phyloP scores from a whole-genome alignment of 2,113 vertebrate genomes.

The Chaetops frenatus region DNA sequence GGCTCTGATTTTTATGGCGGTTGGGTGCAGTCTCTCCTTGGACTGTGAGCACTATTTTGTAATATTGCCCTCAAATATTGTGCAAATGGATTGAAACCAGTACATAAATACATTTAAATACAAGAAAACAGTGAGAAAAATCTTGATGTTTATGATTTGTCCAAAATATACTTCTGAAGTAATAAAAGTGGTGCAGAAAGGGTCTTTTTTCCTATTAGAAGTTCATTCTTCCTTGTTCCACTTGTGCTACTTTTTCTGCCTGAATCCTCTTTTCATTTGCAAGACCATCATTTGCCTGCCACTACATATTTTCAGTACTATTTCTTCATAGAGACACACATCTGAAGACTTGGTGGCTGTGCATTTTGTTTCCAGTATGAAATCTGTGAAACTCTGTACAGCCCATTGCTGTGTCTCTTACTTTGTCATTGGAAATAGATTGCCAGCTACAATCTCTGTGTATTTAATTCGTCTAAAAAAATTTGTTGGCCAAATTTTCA shows the following conservation, averaged over 20 bases:
- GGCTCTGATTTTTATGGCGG: not conserved
- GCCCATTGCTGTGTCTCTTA: not conserved
- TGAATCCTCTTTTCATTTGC: not conserved
- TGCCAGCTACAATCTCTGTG: not conserved
- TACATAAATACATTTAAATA: not conserved
- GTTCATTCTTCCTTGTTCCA: rapidly evolving
- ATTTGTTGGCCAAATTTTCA: conserved; percentile 52
- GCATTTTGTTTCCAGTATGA: not conserved
- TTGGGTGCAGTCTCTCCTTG: not conserved
- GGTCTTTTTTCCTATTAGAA: not conserved
- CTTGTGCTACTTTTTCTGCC: rapidly evolving
- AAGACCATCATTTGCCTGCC: not conserved
- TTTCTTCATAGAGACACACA: not conserved
- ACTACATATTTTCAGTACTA: not conserved
- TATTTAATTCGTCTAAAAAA: conserved; percentile 61
- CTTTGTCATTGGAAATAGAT: conserved; percentile 29
- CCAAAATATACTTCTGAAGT: not conserved
- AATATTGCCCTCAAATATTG: not conserved
- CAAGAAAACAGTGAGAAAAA: not conserved
- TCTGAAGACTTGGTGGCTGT: not conserved
- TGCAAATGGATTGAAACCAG: not conserved
- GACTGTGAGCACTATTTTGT: not conserved
- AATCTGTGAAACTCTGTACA: not conserved
- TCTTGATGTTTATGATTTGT: not conserved
- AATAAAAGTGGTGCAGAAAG: not conserved